phyloP scores from a whole-genome alignment of 1,140 invertebrate genomes.

The Melanaphis sacchari region DNA sequence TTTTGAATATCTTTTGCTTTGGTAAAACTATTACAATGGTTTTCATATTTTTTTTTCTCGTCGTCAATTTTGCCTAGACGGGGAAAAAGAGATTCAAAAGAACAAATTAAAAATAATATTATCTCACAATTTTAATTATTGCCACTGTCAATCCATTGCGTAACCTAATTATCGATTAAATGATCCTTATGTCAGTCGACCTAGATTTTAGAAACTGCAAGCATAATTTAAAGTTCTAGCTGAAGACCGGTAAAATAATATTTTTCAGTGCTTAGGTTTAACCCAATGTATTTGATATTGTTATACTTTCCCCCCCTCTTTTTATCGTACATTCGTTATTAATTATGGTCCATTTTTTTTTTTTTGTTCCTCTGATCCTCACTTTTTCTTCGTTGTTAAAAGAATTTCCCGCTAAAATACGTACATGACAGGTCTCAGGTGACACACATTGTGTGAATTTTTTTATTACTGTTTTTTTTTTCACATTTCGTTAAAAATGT shows the following conservation, averaged over 20 bases:
- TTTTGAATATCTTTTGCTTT: not conserved
- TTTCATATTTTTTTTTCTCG: not conserved
- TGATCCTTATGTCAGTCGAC: not conserved
- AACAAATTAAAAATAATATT: not conserved
- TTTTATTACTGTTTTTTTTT: conserved; percentile 29
- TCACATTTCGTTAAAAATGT: conserved; percentile 12
- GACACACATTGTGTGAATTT: conserved; percentile 35
- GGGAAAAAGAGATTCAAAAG: not conserved
- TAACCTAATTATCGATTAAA: conserved; percentile 24
- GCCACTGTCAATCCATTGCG: not conserved
- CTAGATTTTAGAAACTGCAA: not conserved
- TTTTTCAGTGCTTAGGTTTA: not conserved
- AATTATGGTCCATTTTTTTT: conserved; percentile 42
- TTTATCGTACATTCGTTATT: conserved; percentile 42
- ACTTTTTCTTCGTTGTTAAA: conserved; percentile 32
- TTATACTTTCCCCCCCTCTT: not conserved
- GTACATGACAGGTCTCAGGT: conserved; percentile 40
- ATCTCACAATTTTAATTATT: conserved; percentile 26
- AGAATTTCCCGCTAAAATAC: conserved; percentile 19
- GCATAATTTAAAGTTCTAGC: conserved; percentile 18
- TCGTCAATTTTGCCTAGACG: not conserved
- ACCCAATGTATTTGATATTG: not conserved
- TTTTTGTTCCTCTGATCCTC: conserved; percentile 29
- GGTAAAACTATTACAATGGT: not conserved
- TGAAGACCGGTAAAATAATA: not conserved